Conservation (phyloP, 2,888 invertebrate genomes). For the Cryptops parisi region DNA sequence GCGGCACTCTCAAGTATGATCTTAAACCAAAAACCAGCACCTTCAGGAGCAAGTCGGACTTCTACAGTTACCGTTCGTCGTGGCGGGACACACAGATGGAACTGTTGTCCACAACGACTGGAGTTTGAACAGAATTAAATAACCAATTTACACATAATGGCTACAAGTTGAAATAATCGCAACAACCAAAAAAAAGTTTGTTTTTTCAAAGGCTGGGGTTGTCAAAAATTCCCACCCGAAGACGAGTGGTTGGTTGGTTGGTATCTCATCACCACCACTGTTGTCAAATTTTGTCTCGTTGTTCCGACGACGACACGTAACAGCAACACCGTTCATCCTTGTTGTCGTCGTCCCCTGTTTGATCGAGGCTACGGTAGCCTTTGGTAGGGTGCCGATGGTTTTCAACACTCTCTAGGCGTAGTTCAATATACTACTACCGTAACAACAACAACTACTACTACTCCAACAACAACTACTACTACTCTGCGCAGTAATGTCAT, state of each 20-base stretch:
- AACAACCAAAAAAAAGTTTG: not conserved
- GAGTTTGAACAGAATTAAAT: too few relatives aligned
- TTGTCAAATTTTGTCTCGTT: not conserved
- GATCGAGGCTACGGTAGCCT: constrained; percentile 14
- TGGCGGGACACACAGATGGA: constrained; percentile 13
- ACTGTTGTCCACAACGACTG: constrained; percentile 9
- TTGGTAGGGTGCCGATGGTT: constrained; percentile 11
- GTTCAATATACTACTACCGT: not conserved
- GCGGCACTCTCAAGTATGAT: constrained; percentile 68
- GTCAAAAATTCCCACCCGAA: not conserved
- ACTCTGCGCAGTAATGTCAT: too few relatives aligned
- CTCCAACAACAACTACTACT: not conserved
- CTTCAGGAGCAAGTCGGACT: constrained; percentile 13
- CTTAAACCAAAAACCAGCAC: constrained; percentile 16
- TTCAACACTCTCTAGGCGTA: not conserved
- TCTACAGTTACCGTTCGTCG: constrained; percentile 16
- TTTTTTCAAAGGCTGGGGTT: not conserved
- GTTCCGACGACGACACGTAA: too few relatives aligned
- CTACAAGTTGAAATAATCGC: too few relatives aligned
- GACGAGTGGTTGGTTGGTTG: not conserved
- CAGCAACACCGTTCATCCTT: too few relatives aligned
- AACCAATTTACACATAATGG: too few relatives aligned
- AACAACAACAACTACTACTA: not conserved
- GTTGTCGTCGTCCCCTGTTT: not conserved
- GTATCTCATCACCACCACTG: not conserved